Base-by-base conservation (phyloP, 2,113 vertebrate genomes). In the Oncorhynchus kisutch region DNA sequence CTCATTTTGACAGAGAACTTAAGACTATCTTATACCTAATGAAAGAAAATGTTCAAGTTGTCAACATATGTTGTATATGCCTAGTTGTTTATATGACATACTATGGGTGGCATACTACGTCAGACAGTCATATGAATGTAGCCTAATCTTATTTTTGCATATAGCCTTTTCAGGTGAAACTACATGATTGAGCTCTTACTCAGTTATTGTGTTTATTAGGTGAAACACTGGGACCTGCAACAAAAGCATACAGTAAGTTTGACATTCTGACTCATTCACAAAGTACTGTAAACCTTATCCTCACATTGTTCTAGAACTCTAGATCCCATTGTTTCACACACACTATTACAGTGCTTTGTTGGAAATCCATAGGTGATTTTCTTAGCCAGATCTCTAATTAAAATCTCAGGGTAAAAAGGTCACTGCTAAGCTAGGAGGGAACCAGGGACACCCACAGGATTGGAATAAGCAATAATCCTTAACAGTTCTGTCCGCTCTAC, bases 401-500 rank as follows among this genome's bases (percentile, higher is more conserved):
- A 22, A 62, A 62, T 22, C 16, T n/a, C 59, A 60, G n/a, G 59
- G n/a, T 54, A 62, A 62, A 62, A 62, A n/a, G n/a, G 59, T 24
- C 16, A 22, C 51, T 18, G 14, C 51, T 54, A 54, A 54, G 51
- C 51, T 18, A 54, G 51, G 51, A 54, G 14, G 51, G 16, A 18
- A 14, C 16, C 59, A 62, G 59, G 59, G 59, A 62, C 59, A 62
- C 59, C 59, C 13, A 9, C 1, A 22, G n/a, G 20, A 62, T 8
- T 22, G 5, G 54, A 27, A 45, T 2, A n/a, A 60, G 11, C 29
- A 45, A 29, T 5, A 39, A 24, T 45, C 39, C 70, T 70, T 64
- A 85, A 79, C 71, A 84, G 81, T 62, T 12, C 20, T 67, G 71
- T 85, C 82, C 81, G 13, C 22, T 57, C 69, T 75, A 48, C 81